Evolutionary conservation across 2,888 invertebrate species (phyloP), one percentile per base, ranked within the genome.

Genomic region (Lepidonotus clava): DNA sequence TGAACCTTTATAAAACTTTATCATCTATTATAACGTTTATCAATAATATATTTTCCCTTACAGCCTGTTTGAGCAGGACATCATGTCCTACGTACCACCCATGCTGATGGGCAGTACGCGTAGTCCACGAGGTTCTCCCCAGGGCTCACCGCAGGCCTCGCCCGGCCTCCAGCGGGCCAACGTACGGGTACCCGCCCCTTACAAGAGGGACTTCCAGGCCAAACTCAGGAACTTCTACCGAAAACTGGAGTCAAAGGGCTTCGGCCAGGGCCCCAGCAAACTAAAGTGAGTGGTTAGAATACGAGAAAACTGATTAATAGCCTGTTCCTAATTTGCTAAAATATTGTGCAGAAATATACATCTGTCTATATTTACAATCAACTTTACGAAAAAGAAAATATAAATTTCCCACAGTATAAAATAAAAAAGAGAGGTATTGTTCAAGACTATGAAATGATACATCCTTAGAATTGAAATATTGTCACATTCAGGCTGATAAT

Each of bases 51-150:
- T n/a, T n/a, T 36, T 38, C n/a, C n/a, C 76, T 83, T 91, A 77
- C 96, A 98, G 98, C 96, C 96, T 98, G 92, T 98, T 98, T 95
- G 98, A 99, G 95, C 97, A 98, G 95, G 98, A 98, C 96, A 98
- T 98, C 93, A 98, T 98, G 98, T 98, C 98, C 91, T 98, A 98
- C 95, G 97, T 98, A 93, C 98, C 94, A 14, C 91, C 92, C 5
- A 85, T 77, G 4, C 41, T 88, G 51, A 40, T 84, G 24, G 76
- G 71, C 56, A 84, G 67, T 66, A 77, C 94, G 94, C 38, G 92
- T 95, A 90, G 96, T 95, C 91, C 96, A 95, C 90, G 77, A 91
- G 95, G 87, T 86, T 96, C 96, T 87, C 96, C 96, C 76, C 96
- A 97, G 89, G 94, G 94, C 24, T 96, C 96, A 4, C 97, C 96